Evolutionary conservation across 2,888 invertebrate species (phyloP), one percentile per base, ranked within the genome.

Genomic region (Ormyrus nitidulus): DNA sequence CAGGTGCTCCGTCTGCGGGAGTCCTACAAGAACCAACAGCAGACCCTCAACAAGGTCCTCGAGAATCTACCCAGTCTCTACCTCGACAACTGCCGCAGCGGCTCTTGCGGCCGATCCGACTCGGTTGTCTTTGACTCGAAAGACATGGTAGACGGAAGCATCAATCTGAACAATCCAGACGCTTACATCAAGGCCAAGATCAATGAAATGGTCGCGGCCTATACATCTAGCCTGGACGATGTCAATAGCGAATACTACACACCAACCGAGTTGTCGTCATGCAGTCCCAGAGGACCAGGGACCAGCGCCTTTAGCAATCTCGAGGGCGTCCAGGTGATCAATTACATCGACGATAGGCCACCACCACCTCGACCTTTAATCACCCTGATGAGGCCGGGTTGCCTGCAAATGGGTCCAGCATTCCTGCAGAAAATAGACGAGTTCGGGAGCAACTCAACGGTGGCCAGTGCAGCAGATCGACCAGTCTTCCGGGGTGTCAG

Each of bases 21-120:
- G 90, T 97, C 97, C 9, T 98, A 97, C 93, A 98, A 98, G 91
- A 96, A 97, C 89, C 98, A 98, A 91, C 98, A 98, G 90, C 97
- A 97, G 91, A 97, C 98, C 10, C 92, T 98, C 72, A 97, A 97
- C 92, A 98, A 98, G 90, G 96, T 98, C 6, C 91, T 98, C 78
- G 98, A 98, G 91, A 98, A 97, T 90, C 92, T 98, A 86, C 97
- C 97, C 59, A 96, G 95, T 87, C 92, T 97, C 74, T 97, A 98
- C 91, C 95, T 98, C 89, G 98, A 98, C 90, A 98, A 97, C 91
- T 98, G 98, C 89, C 95, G 97, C 56, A 96, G 95, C 84, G 96
- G 96, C 5, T 95, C 94, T 13, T 96, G 95, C 91, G 92, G 93
- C 53, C 92, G 93, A 51, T 94, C 95, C 84, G 96, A 96, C 88